Percentiles rank a stretch among this genome's conserved stretches.
These are phyloP conservation scores for Melozone crissalis DNA, from an alignment of 2,113 vertebrate species.

Conservation along the genomic window DNA sequence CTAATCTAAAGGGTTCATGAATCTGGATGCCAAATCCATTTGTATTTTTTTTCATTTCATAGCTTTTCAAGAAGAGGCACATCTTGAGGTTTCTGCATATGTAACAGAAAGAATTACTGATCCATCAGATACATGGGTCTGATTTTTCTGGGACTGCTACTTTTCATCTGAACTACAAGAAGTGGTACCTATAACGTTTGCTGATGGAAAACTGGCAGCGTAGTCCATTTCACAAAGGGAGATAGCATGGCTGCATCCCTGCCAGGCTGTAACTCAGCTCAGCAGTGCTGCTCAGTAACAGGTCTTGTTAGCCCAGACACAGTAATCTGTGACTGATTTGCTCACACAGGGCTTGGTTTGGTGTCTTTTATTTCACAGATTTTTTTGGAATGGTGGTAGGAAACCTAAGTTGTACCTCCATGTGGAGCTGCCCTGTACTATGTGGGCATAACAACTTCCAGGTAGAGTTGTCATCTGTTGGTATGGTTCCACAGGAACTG, in stretches of 20 bases:
- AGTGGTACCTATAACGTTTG: background rate
- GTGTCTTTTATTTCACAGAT: fast-evolving
- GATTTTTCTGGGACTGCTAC: background rate
- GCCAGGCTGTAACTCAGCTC: background rate
- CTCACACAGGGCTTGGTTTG: background rate
- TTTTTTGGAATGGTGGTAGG: background rate
- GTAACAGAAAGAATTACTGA: background rate
- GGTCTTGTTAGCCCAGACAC: background rate
- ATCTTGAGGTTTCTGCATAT: background rate
- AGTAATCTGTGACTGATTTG: background rate
- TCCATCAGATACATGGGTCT: background rate
- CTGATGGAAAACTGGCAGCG: background rate
- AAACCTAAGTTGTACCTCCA: background rate
- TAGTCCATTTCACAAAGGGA: background rate
- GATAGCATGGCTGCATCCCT: background rate
- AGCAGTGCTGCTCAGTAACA: background rate
- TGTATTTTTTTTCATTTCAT: background rate
- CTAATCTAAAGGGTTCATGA: background rate
- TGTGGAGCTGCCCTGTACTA: background rate
- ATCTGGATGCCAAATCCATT: background rate
- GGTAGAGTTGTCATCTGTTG: background rate
- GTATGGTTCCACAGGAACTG: background rate
- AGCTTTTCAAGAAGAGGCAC: background rate
- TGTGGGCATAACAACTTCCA: background rate
- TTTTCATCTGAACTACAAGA: background rate